A percentile compares a stretch with the other conserved stretches of the same genome.
Conservation (phyloP, 2,888 invertebrate genomes). For the Amiota mariae region DNA sequence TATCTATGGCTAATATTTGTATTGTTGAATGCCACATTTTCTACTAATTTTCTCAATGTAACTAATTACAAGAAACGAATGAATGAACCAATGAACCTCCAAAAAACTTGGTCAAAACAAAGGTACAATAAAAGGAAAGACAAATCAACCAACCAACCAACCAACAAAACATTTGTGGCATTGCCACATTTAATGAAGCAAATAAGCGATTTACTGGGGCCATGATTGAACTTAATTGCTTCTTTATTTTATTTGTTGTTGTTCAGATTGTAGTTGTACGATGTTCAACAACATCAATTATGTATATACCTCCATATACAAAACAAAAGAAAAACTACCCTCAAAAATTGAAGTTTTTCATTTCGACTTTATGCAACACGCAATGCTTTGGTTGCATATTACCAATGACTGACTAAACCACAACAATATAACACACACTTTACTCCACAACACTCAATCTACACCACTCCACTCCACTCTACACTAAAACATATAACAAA, state of each 20-base stretch:
- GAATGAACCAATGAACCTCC: background rate
- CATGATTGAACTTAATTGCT: conserved; percentile 13
- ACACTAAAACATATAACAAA: background rate
- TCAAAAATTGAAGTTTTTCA: background rate
- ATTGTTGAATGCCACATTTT: too few species aligned
- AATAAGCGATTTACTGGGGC: too few species aligned
- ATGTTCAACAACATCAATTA: too few species aligned
- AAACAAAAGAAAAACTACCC: background rate
- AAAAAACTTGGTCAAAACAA: conserved; percentile 5
- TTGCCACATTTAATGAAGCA: too few species aligned
- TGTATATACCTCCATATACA: too few species aligned
- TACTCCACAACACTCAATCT: background rate
- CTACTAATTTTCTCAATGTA: background rate
- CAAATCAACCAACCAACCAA: too few species aligned
- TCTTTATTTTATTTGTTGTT: background rate
- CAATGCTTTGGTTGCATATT: too few species aligned
- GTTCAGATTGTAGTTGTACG: background rate
- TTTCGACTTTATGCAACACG: too few species aligned
- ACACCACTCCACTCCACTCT: background rate
- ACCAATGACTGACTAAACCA: background rate
- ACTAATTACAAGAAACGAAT: conserved; percentile 9
- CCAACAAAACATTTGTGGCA: too few species aligned
- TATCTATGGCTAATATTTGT: too few species aligned
- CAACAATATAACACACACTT: background rate
- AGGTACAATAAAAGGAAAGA: too few species aligned